Evolutionary conservation across 2,797 vertebrate genomes (phyloP).

Genomic region (Girardinus metallicus): DNA sequence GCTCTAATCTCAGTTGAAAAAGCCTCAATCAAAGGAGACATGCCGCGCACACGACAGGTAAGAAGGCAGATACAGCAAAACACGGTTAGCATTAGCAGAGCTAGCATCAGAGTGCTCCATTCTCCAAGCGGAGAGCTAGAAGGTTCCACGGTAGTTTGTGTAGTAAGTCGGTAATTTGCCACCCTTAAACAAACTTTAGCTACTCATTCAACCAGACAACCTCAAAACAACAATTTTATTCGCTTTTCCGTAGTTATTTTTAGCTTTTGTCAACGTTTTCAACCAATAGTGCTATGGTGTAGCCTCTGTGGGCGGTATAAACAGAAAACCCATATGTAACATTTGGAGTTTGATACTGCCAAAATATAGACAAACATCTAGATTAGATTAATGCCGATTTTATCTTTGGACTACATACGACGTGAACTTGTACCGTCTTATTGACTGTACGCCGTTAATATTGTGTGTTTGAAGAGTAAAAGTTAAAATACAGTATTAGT

Average conservation of each 20-base stretch:
- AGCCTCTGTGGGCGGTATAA: conserved; percentile 14
- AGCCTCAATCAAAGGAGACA: conserved; percentile 33
- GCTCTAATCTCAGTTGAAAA: neutral
- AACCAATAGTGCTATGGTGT: neutral
- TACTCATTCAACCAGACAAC: neutral
- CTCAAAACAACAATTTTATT: fast-evolving
- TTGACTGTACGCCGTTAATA: too few relatives aligned
- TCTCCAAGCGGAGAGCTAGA: conserved; percentile 8
- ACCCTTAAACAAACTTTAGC: neutral
- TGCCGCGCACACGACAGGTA: conserved; percentile 80
- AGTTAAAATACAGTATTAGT: conserved; percentile 7
- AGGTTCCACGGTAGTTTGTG: conserved; percentile 28
- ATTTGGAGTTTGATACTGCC: neutral
- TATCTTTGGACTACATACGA: fast-evolving
- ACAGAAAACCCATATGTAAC: neutral
- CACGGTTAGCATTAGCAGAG: conserved; percentile 58
- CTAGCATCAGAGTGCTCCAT: conserved; percentile 44
- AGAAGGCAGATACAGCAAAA: conserved; percentile 43
- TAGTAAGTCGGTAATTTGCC: conserved; percentile 4
- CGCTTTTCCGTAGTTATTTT: too few relatives aligned
- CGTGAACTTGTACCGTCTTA: fast-evolving
- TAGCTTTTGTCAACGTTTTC: neutral
- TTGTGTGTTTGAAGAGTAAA: fast-evolving
- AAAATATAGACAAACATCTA: fast-evolving
- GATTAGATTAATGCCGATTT: conserved; percentile 5